phyloP scores from a whole-genome alignment of 2,888 invertebrate species.

The Neoaliturus tenellus region DNA sequence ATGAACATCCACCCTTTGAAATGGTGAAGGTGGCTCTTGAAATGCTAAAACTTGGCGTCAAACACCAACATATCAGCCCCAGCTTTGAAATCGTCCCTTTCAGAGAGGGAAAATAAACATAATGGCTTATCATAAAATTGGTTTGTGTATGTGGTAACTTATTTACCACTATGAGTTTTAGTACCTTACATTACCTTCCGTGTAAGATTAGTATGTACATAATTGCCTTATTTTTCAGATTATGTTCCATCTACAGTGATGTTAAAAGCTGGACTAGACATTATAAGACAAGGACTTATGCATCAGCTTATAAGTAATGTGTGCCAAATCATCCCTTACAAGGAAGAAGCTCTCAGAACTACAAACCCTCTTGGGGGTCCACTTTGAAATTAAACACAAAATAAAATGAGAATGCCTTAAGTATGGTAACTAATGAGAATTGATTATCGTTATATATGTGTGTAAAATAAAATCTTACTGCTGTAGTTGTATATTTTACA shows the following conservation, averaged over 20 bases:
- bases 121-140: too few relatives aligned
- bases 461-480: too few relatives aligned
- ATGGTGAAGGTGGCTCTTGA: constrained; percentile 19
- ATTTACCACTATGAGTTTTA: too few relatives aligned
- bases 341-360: not conserved
- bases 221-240: not conserved
- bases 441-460: too few relatives aligned
- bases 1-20: not conserved
- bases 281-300: not conserved
- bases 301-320: not conserved
- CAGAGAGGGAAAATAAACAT: not conserved
- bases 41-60: not conserved
- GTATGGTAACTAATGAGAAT: too few relatives aligned
- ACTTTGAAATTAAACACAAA: not conserved
- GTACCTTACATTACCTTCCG: too few relatives aligned
- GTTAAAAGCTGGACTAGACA: not conserved
- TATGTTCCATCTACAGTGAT: not conserved
- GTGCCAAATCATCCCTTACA: constrained; percentile 3
- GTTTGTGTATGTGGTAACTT: too few relatives aligned
- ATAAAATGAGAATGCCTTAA: too few relatives aligned
- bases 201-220: too few relatives aligned
- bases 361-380: not conserved
- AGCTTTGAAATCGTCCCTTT: not conserved
- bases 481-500: too few relatives aligned
- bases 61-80: not conserved